A percentile compares a stretch with the other conserved stretches of the same genome.
Evolutionary conservation across 30 jellyfish, hydroid and myxozoan genomes (phyloP).

Genomic region (Catostylus mosaicus): DNA sequence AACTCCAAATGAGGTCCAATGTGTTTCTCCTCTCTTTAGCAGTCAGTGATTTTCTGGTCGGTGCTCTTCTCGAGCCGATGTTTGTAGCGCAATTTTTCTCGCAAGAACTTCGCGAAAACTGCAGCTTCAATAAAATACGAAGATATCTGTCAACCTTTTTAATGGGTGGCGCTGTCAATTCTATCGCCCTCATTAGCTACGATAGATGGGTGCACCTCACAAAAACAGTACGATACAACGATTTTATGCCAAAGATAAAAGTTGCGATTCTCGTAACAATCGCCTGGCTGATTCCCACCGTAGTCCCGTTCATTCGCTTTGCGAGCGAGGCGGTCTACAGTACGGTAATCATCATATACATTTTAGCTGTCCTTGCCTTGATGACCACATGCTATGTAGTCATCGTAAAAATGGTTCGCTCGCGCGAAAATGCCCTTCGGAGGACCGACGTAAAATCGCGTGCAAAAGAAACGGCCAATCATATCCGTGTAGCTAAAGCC

Average conservation of each 20-base stretch:
- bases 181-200: constrained; percentile 68
- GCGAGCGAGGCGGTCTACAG: constrained; percentile 46
- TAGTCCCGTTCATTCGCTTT: constrained; percentile 68
- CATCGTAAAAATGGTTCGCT: constrained; percentile 36
- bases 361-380: constrained; percentile 19
- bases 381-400: constrained; percentile 49
- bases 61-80: constrained; percentile 57
- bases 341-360: constrained; percentile 24
- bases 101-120: constrained; percentile 27
- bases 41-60: constrained; percentile 79
- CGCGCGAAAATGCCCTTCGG: background rate
- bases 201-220: constrained; percentile 80
- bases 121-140: constrained; percentile 57
- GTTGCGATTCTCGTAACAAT: constrained; percentile 33
- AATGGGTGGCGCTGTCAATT: constrained; percentile 78
- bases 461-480: constrained; percentile 5
- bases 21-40: constrained; percentile 68
- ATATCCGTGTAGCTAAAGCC: constrained; percentile 52
- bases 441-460: background rate
- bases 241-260: constrained; percentile 52
- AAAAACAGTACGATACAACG: constrained; percentile 48
- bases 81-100: constrained; percentile 51
- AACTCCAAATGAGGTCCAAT: constrained; percentile 61
- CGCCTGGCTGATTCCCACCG: constrained; percentile 78
- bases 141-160: constrained; percentile 57